phyloP scores from a whole-genome alignment of 2,888 invertebrate species.

The Calameuta filiformis region DNA sequence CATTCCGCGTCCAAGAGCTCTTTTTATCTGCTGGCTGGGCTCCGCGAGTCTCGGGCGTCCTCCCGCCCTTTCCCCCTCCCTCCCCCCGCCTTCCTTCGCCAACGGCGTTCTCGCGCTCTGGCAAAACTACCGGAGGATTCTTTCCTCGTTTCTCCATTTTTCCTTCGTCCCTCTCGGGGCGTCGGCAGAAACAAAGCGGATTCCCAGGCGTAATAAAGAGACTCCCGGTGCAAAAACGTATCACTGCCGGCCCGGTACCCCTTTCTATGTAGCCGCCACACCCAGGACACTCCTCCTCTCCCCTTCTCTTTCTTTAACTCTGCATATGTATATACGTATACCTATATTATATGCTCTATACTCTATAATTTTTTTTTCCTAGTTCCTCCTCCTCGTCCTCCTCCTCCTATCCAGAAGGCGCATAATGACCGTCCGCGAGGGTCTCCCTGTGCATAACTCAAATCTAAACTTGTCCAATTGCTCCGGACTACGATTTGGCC shows the following conservation, averaged over 20 bases:
- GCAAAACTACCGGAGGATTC: constrained; percentile 16
- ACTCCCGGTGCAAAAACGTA: constrained; percentile 49
- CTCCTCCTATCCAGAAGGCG: constrained; percentile 16
- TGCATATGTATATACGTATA: not conserved
- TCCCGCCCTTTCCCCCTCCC: not conserved
- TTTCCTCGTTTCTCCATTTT: constrained; percentile 25
- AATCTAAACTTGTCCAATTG: constrained; percentile 58
- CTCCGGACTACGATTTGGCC: constrained; percentile 31
- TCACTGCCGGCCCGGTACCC: constrained; percentile 32
- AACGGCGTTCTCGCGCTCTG: constrained; percentile 3
- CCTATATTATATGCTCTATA: not conserved
- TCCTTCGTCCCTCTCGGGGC: constrained; percentile 31
- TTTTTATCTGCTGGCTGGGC: not conserved
- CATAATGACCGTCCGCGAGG: constrained; percentile 25
- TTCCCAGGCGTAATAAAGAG: constrained; percentile 60
- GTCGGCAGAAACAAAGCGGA: constrained; percentile 57
- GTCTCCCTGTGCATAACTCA: constrained; percentile 45
- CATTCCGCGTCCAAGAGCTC: not conserved
- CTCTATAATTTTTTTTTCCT: constrained; percentile 1
- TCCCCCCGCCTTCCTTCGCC: too few species aligned
- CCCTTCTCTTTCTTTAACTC: not conserved
- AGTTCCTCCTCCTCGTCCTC: constrained; percentile 11
- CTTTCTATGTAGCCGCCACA: constrained; percentile 11
- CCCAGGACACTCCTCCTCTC: constrained; percentile 10
- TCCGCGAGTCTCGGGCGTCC: not conserved